Percentiles rank a stretch among this genome's conserved stretches.
These are phyloP conservation scores for Cottoperca gobio DNA, from an alignment of 2,797 vertebrate genomes.

Conservation along the genomic window DNA sequence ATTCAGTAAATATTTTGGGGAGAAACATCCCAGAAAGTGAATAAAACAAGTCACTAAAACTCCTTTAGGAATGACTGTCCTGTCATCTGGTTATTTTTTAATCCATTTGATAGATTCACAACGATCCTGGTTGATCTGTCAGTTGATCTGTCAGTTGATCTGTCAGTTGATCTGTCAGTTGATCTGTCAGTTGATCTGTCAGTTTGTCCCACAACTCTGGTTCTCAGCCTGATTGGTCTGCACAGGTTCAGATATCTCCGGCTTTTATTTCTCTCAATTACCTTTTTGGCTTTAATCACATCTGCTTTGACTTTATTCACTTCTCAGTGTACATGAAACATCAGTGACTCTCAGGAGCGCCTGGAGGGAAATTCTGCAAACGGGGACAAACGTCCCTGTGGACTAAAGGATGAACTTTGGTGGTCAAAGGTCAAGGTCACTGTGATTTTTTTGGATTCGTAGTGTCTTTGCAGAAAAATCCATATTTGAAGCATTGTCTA, in stretches of 20 bases:
- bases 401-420: too few relatives aligned
- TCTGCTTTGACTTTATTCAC: constrained; percentile 20
- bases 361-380: too few relatives aligned
- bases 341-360: neutral
- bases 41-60: constrained; percentile 5
- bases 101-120: neutral
- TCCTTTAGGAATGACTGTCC: neutral
- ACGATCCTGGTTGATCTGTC: neutral
- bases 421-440: too few relatives aligned
- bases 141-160: constrained; percentile 11
- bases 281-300: constrained; percentile 14
- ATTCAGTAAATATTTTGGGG: neutral
- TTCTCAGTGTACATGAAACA: constrained; percentile 9
- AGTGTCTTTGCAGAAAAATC: too few relatives aligned
- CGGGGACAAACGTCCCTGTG: too few relatives aligned
- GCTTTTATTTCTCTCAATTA: constrained; percentile 19
- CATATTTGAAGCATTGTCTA: too few relatives aligned
- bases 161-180: too few relatives aligned
- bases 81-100: constrained; percentile 37
- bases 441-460: too few relatives aligned
- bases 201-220: constrained; percentile 25
- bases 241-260: constrained; percentile 13
- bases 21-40: neutral
- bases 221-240: constrained; percentile 22
- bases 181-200: constrained; percentile 4